phyloP scores from a whole-genome alignment of 2,888 invertebrate genomes.

The Epiblema foenella region DNA sequence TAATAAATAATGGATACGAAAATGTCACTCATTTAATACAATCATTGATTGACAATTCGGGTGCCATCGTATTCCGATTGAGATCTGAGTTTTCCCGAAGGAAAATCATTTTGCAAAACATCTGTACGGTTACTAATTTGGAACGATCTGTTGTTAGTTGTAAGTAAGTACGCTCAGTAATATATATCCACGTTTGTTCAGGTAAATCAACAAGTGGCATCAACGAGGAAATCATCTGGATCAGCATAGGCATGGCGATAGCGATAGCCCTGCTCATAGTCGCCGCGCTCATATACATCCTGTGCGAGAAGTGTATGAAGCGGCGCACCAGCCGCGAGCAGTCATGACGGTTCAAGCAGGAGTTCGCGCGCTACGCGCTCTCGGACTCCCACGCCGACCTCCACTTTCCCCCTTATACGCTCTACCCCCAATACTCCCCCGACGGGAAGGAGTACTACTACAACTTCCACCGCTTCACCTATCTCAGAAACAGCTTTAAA shows the following conservation, averaged over 20 bases:
- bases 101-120: too few relatives aligned
- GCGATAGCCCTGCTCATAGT: constrained; percentile 92
- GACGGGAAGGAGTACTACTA: constrained; percentile 80
- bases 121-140: too few relatives aligned
- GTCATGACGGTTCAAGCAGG: constrained; percentile 86
- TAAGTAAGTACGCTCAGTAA: not conserved
- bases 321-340: constrained; percentile 89
- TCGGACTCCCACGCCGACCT: constrained; percentile 73
- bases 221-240: constrained; percentile 95
- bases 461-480: constrained; percentile 79
- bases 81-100: too few relatives aligned
- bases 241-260: constrained; percentile 94
- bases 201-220: constrained; percentile 93
- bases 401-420: constrained; percentile 73
- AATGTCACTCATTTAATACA: too few relatives aligned
- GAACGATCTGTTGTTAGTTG: too few relatives aligned
- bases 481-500: constrained; percentile 73
- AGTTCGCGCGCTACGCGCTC: constrained; percentile 78
- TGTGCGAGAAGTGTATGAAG: constrained; percentile 92
- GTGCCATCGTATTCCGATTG: too few relatives aligned
- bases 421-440: constrained; percentile 78
- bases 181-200: constrained; percentile 63
- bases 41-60: too few relatives aligned
- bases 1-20: too few relatives aligned
- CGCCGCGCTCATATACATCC: constrained; percentile 92